These are phyloP conservation scores for Meloe dianella DNA, from an alignment of 2,888 invertebrate genomes.

Conservation along the genomic window DNA sequence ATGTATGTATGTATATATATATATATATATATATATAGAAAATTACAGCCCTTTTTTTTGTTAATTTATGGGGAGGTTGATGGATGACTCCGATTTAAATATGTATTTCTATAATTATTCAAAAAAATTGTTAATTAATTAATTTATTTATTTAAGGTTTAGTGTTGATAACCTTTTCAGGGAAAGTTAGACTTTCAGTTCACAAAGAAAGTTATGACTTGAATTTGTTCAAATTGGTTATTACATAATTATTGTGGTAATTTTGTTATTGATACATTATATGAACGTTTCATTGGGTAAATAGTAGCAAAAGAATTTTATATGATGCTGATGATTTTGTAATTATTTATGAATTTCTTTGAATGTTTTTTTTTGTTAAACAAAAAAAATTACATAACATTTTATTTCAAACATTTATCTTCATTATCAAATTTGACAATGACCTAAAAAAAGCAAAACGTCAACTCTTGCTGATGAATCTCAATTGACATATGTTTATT, in stretches of 20 bases:
- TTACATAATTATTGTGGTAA: constrained; percentile 14
- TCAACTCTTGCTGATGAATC: constrained; percentile 32
- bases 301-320: constrained; percentile 6
- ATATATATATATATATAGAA: no score
- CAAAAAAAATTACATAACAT: constrained; percentile 17
- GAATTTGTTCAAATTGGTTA: constrained; percentile 20
- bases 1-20: no score
- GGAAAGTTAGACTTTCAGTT: constrained; percentile 17
- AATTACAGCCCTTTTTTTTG: no score
- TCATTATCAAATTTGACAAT: constrained; percentile 43
- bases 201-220: constrained; percentile 24
- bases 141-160: constrained; percentile 7
- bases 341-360: not conserved
- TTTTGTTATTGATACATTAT: constrained; percentile 6
- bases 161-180: constrained; percentile 18
- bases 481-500: constrained; percentile 28
- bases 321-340: constrained; percentile 5
- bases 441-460: constrained; percentile 37
- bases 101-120: not conserved
- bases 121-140: not conserved
- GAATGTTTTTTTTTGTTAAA: not conserved
- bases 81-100: no score
- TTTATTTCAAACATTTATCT: constrained; percentile 42
- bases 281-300: constrained; percentile 8
- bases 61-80: no score